Evolutionary conservation across 2,888 invertebrate genomes (phyloP).

Genomic region (Druceiella hillmani): DNA sequence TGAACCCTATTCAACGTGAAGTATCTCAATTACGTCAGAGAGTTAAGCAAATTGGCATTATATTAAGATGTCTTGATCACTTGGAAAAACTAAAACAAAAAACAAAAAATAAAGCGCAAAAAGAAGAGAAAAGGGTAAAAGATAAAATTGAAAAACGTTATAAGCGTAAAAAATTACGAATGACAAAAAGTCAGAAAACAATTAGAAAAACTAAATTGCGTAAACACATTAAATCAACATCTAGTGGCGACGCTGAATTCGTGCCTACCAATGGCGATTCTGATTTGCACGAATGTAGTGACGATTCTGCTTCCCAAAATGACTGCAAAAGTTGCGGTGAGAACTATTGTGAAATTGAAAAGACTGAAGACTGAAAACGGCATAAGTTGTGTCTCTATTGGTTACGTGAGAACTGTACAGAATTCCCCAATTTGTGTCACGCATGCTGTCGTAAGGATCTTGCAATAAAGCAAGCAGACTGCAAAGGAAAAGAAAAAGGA

Average conservation of each 20-base stretch:
- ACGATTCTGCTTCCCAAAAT: not conserved
- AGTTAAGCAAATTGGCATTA: not conserved
- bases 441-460: too few relatives aligned
- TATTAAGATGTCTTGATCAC: not conserved
- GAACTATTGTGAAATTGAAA: not conserved
- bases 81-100: not conserved
- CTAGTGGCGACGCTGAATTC: not conserved
- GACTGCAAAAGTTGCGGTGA: not conserved
- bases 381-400: not conserved
- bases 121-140: not conserved
- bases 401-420: too few relatives aligned
- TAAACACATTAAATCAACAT: not conserved
- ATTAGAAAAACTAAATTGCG: not conserved
- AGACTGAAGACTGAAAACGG: not conserved
- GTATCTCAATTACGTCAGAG: not conserved
- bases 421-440: too few relatives aligned
- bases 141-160: not conserved
- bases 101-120: conserved; percentile 2
- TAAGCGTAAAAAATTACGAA: not conserved
- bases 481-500: too few relatives aligned
- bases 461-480: too few relatives aligned
- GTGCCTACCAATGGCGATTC: not conserved
- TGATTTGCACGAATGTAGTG: not conserved
- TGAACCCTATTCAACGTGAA: not conserved
- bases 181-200: not conserved